Evolutionary conservation across 2,797 vertebrate genomes (phyloP).

Genomic region (Margarornis squamiger): DNA sequence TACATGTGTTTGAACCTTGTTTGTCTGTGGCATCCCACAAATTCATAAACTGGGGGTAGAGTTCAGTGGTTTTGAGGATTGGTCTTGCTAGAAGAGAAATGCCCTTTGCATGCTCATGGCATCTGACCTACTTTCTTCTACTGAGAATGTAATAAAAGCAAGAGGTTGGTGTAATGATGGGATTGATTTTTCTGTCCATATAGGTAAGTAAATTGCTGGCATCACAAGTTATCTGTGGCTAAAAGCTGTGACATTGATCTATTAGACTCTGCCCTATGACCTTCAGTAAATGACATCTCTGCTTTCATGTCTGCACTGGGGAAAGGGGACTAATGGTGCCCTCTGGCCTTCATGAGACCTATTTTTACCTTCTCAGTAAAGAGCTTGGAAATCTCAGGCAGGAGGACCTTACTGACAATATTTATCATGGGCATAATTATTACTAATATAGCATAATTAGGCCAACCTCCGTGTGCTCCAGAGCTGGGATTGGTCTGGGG

Average conservation of each 20-base stretch:
- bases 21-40: neutral
- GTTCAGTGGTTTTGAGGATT: neutral
- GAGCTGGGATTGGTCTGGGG: neutral
- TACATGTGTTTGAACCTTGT: neutral
- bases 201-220: slow-evolving; percentile 66
- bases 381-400: neutral
- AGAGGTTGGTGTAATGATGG: slow-evolving; percentile 25
- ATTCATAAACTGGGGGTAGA: neutral
- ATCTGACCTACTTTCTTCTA: slow-evolving; percentile 55
- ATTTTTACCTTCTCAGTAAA: neutral
- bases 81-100: neutral
- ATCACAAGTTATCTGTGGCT: slow-evolving; percentile 54
- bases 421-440: neutral
- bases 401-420: neutral
- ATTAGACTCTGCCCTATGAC: slow-evolving; percentile 13
- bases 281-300: slow-evolving; percentile 39
- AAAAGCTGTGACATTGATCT: slow-evolving; percentile 69
- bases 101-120: neutral
- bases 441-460: neutral
- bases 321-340: slow-evolving; percentile 15
- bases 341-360: neutral
- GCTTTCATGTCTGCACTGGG: neutral
- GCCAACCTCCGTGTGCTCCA: neutral
- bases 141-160: slow-evolving; percentile 32
- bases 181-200: slow-evolving; percentile 59